Evolutionary conservation across 2,888 invertebrate genomes (phyloP), one percentile per base, ranked within the genome.

Genomic region (Lasioglossum vierecki): DNA sequence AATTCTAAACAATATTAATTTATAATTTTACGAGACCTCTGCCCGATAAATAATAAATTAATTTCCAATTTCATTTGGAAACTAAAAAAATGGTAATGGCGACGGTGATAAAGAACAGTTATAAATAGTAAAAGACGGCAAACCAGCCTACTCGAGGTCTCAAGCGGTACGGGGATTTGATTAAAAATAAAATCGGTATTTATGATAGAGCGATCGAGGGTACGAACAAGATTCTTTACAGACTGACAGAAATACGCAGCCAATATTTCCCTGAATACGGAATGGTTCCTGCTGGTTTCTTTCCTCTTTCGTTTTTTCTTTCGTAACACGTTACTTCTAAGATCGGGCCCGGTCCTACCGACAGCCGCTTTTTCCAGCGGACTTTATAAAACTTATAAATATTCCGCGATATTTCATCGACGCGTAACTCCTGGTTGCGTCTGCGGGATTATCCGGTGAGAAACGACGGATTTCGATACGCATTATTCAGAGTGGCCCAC

Each of bases 381-480:
- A 70, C 70, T 70, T 68, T 70, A 70, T 41, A 70, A 70, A 70
- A 70, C 70, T 26, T 68, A 75, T 75, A 80, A 80, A 80, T 80
- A 79, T 70, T 57, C 44, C 57, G 44, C 70, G 76, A 35, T 49
- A 66, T 77, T 35, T 68, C 63, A 46, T 63, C 68, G 68, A 77
- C 46, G 76, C 68, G 76, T 68, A 77, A 77, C 68, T 77, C 46
- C 11, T 53, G 74, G 71, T 26, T 18, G 76, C 71, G 68, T 46
- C 76, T n/a, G n/a, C 68, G 35, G 76, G 81, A 81, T 82, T 84
- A 79, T 79, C 75, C 46, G 22, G 41, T 57, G 70, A 83, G 60
- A 70, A 70, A 77, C 57, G 80, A 72, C 68, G 57, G 57, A 76
- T 57, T 71, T 74, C 74, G 63, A 66, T 76, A 73, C 70, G 57